Conservation (phyloP, 37 sponge, comb jelly and placozoan genomes). For the Theonella swinhoei region DNA sequence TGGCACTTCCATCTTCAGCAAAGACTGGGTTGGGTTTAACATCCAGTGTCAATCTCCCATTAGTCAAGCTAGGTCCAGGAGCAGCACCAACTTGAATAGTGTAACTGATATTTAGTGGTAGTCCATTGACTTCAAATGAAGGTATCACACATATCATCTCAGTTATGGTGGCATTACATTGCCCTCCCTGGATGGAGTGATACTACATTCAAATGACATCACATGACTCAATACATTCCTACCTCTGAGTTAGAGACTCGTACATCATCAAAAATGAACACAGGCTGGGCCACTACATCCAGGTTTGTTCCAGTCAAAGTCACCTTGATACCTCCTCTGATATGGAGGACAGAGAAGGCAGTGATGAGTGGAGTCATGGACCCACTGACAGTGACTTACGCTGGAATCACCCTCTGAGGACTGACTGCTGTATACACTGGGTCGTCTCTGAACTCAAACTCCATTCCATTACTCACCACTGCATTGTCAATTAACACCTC, state of each 20-base stretch:
- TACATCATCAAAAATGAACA: constrained; percentile 10
- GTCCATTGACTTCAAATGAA: too few species aligned
- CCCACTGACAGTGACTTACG: background rate
- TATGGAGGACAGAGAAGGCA: background rate
- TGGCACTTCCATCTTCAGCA: background rate
- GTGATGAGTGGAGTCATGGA: background rate
- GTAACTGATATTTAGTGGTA: constrained; percentile 28
- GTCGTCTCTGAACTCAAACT: constrained; percentile 33
- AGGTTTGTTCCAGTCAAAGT: constrained; percentile 53
- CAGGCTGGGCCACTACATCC: constrained; percentile 42
- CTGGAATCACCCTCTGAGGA: background rate
- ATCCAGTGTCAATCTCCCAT: background rate
- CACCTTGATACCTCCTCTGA: constrained; percentile 62
- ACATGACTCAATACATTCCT: background rate
- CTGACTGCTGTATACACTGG: constrained; percentile 22
- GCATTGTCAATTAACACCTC: constrained; percentile 40
- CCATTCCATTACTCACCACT: background rate
- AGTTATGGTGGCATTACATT: too few species aligned
- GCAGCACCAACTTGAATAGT: constrained; percentile 28
- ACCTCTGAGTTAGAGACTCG: too few species aligned
- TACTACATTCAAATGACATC: too few species aligned
- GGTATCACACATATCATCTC: too few species aligned
- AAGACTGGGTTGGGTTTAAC: background rate
- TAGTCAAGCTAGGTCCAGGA: constrained; percentile 14
- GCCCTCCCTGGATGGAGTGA: too few species aligned